Evolutionary conservation across 2,888 invertebrate genomes (phyloP).

Genomic region (Adela reaumurella): DNA sequence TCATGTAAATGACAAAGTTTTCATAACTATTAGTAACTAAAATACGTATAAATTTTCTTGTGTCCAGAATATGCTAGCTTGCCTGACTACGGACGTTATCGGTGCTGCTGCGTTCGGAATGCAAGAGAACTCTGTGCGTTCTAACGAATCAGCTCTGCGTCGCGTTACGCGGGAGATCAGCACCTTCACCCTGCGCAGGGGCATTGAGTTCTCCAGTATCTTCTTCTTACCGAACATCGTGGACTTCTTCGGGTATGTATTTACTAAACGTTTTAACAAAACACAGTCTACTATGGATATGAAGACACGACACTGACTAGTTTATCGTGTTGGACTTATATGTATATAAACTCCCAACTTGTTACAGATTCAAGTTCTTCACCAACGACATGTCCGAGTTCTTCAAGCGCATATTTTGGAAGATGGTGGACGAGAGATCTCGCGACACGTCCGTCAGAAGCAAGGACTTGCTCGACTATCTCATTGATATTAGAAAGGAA

Average conservation of each 20-base stretch:
- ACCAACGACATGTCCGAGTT: conserved; percentile 21
- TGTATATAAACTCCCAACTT: background rate
- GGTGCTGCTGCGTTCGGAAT: conserved; percentile 25
- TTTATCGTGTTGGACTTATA: background rate
- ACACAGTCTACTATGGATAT: background rate
- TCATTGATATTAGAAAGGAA: conserved; percentile 26
- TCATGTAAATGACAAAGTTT: too few species aligned
- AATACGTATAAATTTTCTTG: background rate
- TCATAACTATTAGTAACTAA: background rate
- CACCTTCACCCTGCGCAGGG: conserved; percentile 18
- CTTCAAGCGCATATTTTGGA: conserved; percentile 19
- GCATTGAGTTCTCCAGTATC: conserved; percentile 22
- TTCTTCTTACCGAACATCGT: conserved; percentile 27
- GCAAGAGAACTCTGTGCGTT: conserved; percentile 17
- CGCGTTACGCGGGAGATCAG: conserved; percentile 21
- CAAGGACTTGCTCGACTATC: conserved; percentile 25
- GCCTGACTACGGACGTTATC: conserved; percentile 24
- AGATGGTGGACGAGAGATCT: conserved; percentile 19
- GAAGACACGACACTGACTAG: background rate
- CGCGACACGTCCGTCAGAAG: conserved; percentile 13
- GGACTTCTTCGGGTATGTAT: conserved; percentile 19
- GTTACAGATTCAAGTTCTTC: conserved; percentile 25
- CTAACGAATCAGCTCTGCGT: conserved; percentile 19
- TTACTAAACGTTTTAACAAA: background rate
- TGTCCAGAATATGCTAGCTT: conserved; percentile 17